phyloP scores from a whole-genome alignment of 53 echinoderm and acorn worm species.

The Pentamera pediparva region DNA sequence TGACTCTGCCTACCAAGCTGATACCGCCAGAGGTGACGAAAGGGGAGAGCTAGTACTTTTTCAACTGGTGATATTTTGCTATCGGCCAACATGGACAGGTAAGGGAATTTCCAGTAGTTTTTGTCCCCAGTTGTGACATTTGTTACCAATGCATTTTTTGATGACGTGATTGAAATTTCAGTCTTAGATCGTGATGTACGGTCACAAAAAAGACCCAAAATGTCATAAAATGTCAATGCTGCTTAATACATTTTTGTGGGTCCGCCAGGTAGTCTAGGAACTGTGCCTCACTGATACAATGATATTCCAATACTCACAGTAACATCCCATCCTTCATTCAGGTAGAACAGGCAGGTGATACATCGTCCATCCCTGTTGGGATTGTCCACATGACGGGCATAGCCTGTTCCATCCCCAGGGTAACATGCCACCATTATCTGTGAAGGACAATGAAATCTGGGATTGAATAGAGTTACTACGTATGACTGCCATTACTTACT shows the following conservation, averaged over 20 bases:
- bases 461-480: too few relatives aligned
- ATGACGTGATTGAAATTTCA: neutral
- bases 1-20: too few relatives aligned
- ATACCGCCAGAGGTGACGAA: too few relatives aligned
- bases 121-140: too few relatives aligned
- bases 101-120: too few relatives aligned
- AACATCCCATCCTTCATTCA: conserved; percentile 80
- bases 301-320: conserved; percentile 38
- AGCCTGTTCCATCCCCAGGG: conserved; percentile 73
- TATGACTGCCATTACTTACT: neutral
- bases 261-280: too few relatives aligned
- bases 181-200: neutral
- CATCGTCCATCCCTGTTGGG: conserved; percentile 82
- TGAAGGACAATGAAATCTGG: neutral
- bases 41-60: too few relatives aligned
- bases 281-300: too few relatives aligned
- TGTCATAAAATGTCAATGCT: neutral
- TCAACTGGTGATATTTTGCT: too few relatives aligned
- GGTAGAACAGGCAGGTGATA: conserved; percentile 82
- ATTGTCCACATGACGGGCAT: conserved; percentile 84
- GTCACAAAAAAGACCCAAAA: neutral
- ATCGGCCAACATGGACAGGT: too few relatives aligned
- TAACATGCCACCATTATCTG: conserved; percentile 93
- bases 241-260: too few relatives aligned
- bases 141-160: neutral